phyloP scores from a whole-genome alignment of 2,888 invertebrate genomes.

The Frankliniella intonsa region DNA sequence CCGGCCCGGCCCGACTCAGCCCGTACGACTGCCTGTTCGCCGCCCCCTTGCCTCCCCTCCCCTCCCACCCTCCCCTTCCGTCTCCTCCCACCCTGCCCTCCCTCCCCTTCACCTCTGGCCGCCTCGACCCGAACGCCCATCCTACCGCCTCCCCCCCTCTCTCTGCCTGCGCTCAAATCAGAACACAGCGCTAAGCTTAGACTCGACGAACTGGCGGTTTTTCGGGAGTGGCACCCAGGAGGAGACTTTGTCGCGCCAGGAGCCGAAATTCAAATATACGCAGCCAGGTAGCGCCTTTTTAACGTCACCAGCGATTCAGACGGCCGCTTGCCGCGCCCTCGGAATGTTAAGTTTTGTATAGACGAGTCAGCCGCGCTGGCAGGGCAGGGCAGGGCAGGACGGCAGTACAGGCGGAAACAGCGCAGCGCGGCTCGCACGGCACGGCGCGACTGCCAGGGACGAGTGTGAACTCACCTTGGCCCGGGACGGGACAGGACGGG shows the following conservation, averaged over 20 bases:
- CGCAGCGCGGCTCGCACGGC: neutral
- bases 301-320: neutral
- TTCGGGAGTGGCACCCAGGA: no score
- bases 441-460: no score
- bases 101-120: conserved; percentile 38
- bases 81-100: conserved; percentile 38
- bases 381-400: no score
- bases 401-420: neutral
- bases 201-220: neutral
- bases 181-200: neutral
- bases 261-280: no score
- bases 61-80: conserved; percentile 31
- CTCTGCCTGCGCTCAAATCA: conserved; percentile 34
- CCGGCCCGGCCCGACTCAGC: neutral
- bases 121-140: conserved; percentile 37
- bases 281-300: no score
- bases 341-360: no score
- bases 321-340: neutral
- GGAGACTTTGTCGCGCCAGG: no score
- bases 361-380: neutral
- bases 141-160: neutral
- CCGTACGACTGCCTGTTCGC: neutral
- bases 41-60: neutral
- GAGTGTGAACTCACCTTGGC: no score
- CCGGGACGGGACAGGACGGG: no score